Evolutionary conservation across 2,888 invertebrate species (phyloP).

Genomic region (Adelphocoris suturalis): DNA sequence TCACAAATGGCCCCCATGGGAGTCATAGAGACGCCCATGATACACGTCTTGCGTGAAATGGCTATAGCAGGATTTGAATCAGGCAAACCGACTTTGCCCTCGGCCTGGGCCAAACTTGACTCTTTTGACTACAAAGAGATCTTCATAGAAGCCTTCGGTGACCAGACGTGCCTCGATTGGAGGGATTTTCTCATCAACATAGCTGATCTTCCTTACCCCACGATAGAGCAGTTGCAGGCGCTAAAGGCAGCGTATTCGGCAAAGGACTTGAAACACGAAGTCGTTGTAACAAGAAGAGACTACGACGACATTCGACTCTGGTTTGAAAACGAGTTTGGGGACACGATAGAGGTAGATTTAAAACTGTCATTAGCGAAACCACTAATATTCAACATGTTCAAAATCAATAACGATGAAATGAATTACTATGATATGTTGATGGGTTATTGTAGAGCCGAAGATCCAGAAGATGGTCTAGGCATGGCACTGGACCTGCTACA

Average conservation of each 20-base stretch:
- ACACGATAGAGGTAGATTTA: slow-evolving; percentile 77
- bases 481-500: slow-evolving; percentile 88
- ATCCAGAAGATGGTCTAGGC: slow-evolving; percentile 89
- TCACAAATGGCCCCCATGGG: slow-evolving; percentile 72
- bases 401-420: slow-evolving; percentile 79
- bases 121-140: slow-evolving; percentile 69
- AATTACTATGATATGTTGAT: slow-evolving; percentile 84
- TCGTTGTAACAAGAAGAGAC: slow-evolving; percentile 78
- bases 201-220: slow-evolving; percentile 81
- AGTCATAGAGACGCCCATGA: slow-evolving; percentile 68
- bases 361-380: slow-evolving; percentile 80
- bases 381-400: slow-evolving; percentile 82
- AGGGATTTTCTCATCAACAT: slow-evolving; percentile 84
- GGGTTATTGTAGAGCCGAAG: slow-evolving; percentile 82
- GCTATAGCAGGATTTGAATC: slow-evolving; percentile 70
- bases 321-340: slow-evolving; percentile 78
- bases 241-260: slow-evolving; percentile 80
- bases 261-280: slow-evolving; percentile 79
- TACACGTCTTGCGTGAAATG: slow-evolving; percentile 72
- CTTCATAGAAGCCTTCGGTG: slow-evolving; percentile 81
- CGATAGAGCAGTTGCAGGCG: slow-evolving; percentile 80
- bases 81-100: slow-evolving; percentile 71
- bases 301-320: slow-evolving; percentile 78
- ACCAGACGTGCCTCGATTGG: slow-evolving; percentile 83
- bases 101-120: slow-evolving; percentile 72